phyloP scores from a whole-genome alignment of 2,888 invertebrate genomes.

The Cordylochernes scorpioides region DNA sequence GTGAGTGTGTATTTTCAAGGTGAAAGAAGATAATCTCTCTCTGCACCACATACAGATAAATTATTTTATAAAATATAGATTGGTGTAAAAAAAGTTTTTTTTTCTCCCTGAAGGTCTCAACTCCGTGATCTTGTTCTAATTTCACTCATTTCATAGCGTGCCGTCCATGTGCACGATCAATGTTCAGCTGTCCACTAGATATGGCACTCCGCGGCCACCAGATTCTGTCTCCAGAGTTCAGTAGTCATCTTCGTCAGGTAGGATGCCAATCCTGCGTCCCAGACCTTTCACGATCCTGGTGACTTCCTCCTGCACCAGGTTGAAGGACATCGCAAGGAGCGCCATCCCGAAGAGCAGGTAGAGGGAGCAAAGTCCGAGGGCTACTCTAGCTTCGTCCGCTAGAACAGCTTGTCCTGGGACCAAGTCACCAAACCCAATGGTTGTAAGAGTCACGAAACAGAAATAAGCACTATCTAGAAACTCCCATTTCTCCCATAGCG shows the following conservation, averaged over 20 bases:
- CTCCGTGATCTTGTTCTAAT: too few relatives aligned
- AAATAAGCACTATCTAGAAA: slow-evolving; percentile 70
- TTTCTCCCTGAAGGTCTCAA: too few relatives aligned
- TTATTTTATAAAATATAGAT: too few relatives aligned
- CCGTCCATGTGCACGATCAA: too few relatives aligned
- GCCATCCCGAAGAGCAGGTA: slow-evolving; percentile 84
- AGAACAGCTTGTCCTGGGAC: slow-evolving; percentile 49
- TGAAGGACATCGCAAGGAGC: slow-evolving; percentile 81
- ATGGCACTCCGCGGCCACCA: too few relatives aligned
- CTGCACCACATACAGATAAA: too few relatives aligned
- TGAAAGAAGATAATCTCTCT: too few relatives aligned
- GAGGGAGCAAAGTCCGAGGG: slow-evolving; percentile 60
- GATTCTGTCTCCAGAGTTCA: too few relatives aligned
- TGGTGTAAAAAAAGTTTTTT: too few relatives aligned
- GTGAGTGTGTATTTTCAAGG: too few relatives aligned
- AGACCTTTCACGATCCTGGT: slow-evolving; percentile 61
- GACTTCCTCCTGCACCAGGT: slow-evolving; percentile 78
- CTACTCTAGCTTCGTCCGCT: slow-evolving; percentile 27
- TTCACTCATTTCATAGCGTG: too few relatives aligned
- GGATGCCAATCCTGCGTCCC: slow-evolving; percentile 58
- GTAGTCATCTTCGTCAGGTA: slow-evolving; percentile 34
- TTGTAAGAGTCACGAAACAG: slow-evolving; percentile 74
- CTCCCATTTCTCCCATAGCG: slow-evolving; percentile 57
- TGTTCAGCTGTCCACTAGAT: too few relatives aligned
- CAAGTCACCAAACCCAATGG: slow-evolving; percentile 79